These are phyloP conservation scores for Lophura nycthemera DNA, from an alignment of 2,113 vertebrate species.

Conservation along the genomic window DNA sequence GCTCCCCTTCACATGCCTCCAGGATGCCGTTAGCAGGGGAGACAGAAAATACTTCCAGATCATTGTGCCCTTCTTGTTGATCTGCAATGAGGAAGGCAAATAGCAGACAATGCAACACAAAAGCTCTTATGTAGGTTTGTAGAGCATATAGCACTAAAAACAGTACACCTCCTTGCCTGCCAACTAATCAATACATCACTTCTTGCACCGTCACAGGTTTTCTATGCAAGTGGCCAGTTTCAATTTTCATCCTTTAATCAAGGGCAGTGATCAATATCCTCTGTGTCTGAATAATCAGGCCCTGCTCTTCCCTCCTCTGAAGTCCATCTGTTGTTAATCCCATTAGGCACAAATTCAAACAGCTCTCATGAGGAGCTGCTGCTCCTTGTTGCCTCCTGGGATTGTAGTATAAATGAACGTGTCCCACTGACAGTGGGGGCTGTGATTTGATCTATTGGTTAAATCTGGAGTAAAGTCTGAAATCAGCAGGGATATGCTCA, in stretches of 20 bases:
- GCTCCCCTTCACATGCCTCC: conserved; percentile 43
- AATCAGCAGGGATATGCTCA: not conserved
- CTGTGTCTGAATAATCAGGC: not conserved
- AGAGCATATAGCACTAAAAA: not conserved
- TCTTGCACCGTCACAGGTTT: not conserved
- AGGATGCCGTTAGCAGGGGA: conserved; percentile 81
- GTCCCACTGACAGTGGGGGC: not conserved
- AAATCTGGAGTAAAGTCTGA: not conserved
- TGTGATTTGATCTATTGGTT: not conserved
- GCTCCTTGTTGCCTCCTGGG: not conserved
- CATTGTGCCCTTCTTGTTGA: not conserved
- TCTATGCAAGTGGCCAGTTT: not conserved
- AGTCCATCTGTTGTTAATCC: not conserved
- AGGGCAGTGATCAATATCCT: not conserved
- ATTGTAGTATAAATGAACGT: not conserved
- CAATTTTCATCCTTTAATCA: not conserved
- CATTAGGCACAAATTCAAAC: not conserved
- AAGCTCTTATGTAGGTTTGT: not conserved
- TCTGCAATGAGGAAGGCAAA: conserved; percentile 33
- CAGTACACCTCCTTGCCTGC: not conserved
- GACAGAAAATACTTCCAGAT: conserved; percentile 76
- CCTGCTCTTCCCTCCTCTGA: not conserved
- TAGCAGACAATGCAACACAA: not conserved
- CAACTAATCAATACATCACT: not conserved
- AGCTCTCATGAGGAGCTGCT: not conserved